These are phyloP conservation scores for silkworm (Bombyx mori) DNA, from an alignment of 1,140 invertebrate genomes.

Conservation along the genomic window ASM3026992v2 NC_085115.1:5980501-5981000, in stretches of 20 bases:
- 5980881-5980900: neutral
- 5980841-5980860: neutral
- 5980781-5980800: neutral
- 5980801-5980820: neutral
- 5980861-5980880: neutral
- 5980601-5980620: slow-evolving; percentile 46
- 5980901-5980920: too few relatives aligned
- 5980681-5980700: slow-evolving; percentile 56
- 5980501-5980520: slow-evolving; percentile 5
- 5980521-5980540: neutral
- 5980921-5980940: too few relatives aligned
- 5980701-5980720: slow-evolving; percentile 47
- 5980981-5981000: too few relatives aligned
- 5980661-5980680: slow-evolving; percentile 61
- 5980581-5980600: slow-evolving; percentile 21
- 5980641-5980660: slow-evolving; percentile 51
- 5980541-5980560: slow-evolving; percentile 10
- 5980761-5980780: neutral
- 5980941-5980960: too few relatives aligned
- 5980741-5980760: slow-evolving; percentile 12
- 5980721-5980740: slow-evolving; percentile 17
- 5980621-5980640: slow-evolving; percentile 56
- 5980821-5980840: too few relatives aligned
- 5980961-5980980: too few relatives aligned
- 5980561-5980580: slow-evolving; percentile 19